Evolutionary conservation across 2,797 vertebrate species (phyloP).

Genomic region (Tarsius wallacei): DNA sequence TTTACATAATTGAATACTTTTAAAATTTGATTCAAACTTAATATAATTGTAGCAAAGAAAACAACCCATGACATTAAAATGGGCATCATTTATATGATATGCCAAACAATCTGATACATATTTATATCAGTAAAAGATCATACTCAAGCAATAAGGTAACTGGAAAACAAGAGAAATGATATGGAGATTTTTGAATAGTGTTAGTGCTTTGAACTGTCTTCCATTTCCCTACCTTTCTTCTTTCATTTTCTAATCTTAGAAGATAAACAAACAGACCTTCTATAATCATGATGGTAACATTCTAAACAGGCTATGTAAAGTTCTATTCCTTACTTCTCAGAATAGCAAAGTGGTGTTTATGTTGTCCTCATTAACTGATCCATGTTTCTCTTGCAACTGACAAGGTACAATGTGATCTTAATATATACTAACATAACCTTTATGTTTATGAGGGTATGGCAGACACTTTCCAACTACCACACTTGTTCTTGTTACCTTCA

Average conservation of each 20-base stretch:
- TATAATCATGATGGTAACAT: neutral
- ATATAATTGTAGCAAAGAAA: constrained; percentile 51
- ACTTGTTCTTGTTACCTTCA: neutral
- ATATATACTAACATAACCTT: neutral
- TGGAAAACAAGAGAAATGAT: neutral
- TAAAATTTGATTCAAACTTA: constrained; percentile 47
- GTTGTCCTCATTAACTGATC: neutral
- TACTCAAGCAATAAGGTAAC: constrained; percentile 26
- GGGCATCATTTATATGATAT: neutral
- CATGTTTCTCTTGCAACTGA: neutral
- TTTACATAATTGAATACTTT: constrained; percentile 71
- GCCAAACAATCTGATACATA: neutral
- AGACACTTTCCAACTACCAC: neutral
- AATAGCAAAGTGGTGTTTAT: neutral
- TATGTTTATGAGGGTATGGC: neutral
- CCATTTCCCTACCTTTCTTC: neutral
- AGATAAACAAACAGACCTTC: neutral
- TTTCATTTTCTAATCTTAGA: constrained; percentile 2
- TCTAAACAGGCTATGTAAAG: neutral
- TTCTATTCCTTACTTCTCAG: neutral
- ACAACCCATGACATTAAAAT: constrained; percentile 47
- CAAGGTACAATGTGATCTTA: neutral
- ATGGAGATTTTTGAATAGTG: neutral
- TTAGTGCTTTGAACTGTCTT: neutral
- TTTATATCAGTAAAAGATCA: neutral